Evolutionary conservation across 2,113 vertebrate species (phyloP).

Genomic region (Platanista minor): DNA sequence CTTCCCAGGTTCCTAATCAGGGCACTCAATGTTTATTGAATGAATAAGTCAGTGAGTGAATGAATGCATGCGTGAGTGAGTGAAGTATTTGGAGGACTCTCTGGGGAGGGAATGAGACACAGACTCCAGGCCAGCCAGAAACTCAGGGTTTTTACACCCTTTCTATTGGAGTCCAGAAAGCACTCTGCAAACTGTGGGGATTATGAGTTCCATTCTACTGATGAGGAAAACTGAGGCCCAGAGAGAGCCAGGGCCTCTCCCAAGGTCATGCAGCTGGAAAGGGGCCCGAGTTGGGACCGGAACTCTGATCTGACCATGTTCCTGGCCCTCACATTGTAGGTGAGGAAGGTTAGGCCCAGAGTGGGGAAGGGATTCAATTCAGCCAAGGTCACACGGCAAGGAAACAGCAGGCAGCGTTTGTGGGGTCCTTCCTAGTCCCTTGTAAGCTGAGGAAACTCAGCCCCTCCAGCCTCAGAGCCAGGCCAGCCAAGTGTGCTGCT

Average conservation of each 20-base stretch:
- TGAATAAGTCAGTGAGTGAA: not conserved
- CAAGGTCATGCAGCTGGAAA: not conserved
- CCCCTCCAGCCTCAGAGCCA: not conserved
- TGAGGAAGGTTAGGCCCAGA: not conserved
- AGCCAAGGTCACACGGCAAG: not conserved
- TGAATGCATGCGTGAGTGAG: not conserved
- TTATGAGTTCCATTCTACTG: not conserved
- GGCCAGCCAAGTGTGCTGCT: not conserved
- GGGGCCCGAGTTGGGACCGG: not conserved
- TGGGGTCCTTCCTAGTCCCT: not conserved
- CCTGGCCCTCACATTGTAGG: not conserved
- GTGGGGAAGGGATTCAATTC: not conserved
- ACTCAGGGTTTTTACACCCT: not conserved
- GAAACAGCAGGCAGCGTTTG: not conserved
- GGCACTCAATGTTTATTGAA: not conserved
- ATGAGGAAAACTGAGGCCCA: not conserved
- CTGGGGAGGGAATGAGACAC: not conserved
- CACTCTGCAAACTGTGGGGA: not conserved
- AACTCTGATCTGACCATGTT: not conserved
- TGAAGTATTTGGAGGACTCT: not conserved
- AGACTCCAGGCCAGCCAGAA: not conserved
- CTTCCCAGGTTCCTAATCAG: not conserved
- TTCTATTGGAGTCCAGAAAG: not conserved
- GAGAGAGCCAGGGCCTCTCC: not conserved
- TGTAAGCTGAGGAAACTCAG: not conserved